phyloP scores from a whole-genome alignment of 1,140 invertebrate genomes.

The Camponotus vicinus region DNA sequence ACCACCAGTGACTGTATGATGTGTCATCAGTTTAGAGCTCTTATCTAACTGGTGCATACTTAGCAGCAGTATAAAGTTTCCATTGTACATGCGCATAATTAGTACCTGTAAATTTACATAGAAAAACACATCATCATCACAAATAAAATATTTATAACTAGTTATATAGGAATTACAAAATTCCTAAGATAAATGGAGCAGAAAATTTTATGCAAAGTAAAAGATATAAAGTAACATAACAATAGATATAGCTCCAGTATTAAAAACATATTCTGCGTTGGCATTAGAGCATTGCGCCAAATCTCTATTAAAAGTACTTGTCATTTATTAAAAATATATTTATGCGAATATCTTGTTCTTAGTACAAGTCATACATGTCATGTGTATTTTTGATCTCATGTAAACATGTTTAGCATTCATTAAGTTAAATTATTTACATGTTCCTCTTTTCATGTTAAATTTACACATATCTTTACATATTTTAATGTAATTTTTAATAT shows the following conservation, averaged over 20 bases:
- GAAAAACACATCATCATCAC: constrained; percentile 41
- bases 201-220: constrained; percentile 11
- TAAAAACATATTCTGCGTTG: constrained; percentile 36
- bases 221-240: constrained; percentile 4
- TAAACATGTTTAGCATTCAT: constrained; percentile 38
- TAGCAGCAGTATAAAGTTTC: constrained; percentile 48
- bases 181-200: neutral
- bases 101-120: constrained; percentile 63
- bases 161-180: constrained; percentile 30
- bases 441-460: constrained; percentile 25
- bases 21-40: constrained; percentile 40
- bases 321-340: constrained; percentile 39
- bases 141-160: constrained; percentile 54
- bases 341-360: constrained; percentile 26
- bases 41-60: constrained; percentile 34
- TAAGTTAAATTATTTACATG: constrained; percentile 42
- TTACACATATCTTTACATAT: neutral
- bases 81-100: constrained; percentile 53
- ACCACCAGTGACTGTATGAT: constrained; percentile 87
- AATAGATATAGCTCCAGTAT: constrained; percentile 37
- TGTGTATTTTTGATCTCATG: constrained; percentile 50
- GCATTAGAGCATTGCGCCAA: constrained; percentile 24
- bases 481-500: neutral
- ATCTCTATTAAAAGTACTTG: constrained; percentile 34
- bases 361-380: constrained; percentile 48